Evolutionary conservation across 2,113 vertebrate species (phyloP).

Genomic region (Sinocyclocheilus anophthalmus): DNA sequence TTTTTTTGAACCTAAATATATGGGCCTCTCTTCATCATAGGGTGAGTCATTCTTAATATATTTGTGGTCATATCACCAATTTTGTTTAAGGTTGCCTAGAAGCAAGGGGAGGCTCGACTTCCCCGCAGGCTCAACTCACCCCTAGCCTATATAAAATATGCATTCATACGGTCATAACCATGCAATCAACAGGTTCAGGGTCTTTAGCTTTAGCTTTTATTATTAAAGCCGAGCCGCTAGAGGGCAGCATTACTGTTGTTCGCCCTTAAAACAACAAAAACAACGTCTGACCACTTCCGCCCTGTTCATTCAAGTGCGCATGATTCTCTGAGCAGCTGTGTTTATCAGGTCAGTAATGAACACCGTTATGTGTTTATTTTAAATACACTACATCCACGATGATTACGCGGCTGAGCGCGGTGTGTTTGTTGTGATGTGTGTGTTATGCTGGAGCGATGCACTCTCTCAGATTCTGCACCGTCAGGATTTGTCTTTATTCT

Average conservation of each 20-base stretch:
- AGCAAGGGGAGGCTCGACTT: no score
- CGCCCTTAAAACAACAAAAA: constrained; percentile 20
- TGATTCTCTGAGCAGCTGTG: constrained; percentile 60
- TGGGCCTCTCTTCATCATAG: neutral
- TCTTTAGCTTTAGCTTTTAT: neutral
- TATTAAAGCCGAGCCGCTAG: neutral
- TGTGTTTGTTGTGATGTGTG: neutral
- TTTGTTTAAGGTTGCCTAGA: no score
- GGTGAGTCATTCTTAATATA: no score
- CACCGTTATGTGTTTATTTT: neutral
- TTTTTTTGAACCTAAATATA: neutral
- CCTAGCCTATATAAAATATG: no score
- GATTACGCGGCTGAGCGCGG: no score
- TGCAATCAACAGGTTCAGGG: neutral
- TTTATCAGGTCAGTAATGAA: constrained; percentile 59
- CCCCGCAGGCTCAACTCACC: no score
- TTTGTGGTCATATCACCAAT: no score
- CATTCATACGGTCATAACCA: neutral
- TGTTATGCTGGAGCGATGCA: neutral
- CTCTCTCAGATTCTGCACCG: constrained; percentile 26
- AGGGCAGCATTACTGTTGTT: neutral
- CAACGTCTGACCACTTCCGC: constrained; percentile 62
- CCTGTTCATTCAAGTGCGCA: constrained; percentile 68
- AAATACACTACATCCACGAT: neutral
- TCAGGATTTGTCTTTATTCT: constrained; percentile 44